Conservation (phyloP, 1,140 invertebrate species). For the Panonychus citri region DNA sequence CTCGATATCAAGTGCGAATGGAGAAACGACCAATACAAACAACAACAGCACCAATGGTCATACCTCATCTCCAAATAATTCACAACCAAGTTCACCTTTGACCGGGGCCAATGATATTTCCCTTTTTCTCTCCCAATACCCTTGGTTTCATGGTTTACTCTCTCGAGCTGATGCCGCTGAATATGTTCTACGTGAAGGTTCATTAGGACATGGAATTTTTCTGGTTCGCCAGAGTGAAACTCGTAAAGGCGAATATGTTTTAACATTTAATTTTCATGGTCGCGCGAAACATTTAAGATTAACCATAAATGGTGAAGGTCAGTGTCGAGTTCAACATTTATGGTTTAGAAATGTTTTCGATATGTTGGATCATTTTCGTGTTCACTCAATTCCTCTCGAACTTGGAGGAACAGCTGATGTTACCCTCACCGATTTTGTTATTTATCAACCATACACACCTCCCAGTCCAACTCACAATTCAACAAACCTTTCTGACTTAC, state of each 20-base stretch:
- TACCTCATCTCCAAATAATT: background rate
- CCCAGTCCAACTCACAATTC: background rate
- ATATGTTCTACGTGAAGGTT: conserved; percentile 64
- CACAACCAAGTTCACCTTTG: background rate
- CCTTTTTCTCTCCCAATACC: conserved; percentile 38
- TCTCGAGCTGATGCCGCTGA: conserved; percentile 69
- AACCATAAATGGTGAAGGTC: conserved; percentile 71
- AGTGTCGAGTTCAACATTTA: conserved; percentile 85
- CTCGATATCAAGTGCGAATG: background rate
- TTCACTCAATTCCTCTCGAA: conserved; percentile 85
- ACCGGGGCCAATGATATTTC: conserved; percentile 16
- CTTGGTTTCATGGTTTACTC: conserved; percentile 92
- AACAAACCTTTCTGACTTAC: background rate
- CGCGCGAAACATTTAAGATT: conserved; percentile 71
- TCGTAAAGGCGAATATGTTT: conserved; percentile 77
- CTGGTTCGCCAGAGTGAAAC: conserved; percentile 88
- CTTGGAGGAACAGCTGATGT: conserved; percentile 83
- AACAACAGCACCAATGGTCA: background rate
- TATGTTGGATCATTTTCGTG: conserved; percentile 85
- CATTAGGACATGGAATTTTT: conserved; percentile 72
- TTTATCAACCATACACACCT: conserved; percentile 25
- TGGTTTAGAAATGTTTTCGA: conserved; percentile 89
- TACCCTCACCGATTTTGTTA: conserved; percentile 80
- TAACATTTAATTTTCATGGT: conserved; percentile 93
- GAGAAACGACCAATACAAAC: no score